phyloP scores from a whole-genome alignment of 1,140 invertebrate genomes.

The Zaprionus vittiger region DNA sequence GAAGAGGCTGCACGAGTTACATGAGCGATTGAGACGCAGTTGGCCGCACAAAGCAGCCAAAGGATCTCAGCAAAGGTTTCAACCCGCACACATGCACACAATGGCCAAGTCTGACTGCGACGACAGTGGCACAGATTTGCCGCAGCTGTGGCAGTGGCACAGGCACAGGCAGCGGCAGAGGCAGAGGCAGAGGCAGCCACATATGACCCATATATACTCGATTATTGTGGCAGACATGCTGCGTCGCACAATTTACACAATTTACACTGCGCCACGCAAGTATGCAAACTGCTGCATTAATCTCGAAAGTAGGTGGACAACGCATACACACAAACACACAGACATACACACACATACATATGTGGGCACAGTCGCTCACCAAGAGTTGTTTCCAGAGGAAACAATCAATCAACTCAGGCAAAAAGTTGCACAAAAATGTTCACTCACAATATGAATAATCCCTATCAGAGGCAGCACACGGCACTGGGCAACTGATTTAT shows the following conservation, averaged over 20 bases:
- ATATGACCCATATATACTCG: slow-evolving; percentile 30
- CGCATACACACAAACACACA: neutral
- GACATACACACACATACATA: neutral
- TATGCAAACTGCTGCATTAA: slow-evolving; percentile 9
- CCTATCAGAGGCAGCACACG: neutral
- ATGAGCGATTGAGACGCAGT: slow-evolving; percentile 40
- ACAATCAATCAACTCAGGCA: slow-evolving; percentile 6
- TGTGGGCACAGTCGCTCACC: neutral
- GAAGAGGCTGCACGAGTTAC: neutral
- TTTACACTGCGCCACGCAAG: slow-evolving; percentile 17
- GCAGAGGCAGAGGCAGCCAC: neutral
- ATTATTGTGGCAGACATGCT: slow-evolving; percentile 12
- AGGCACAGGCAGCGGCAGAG: neutral
- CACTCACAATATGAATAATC: slow-evolving; percentile 3
- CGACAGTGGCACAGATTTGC: slow-evolving; percentile 60
- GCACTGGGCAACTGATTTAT: neutral
- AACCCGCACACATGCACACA: slow-evolving; percentile 8
- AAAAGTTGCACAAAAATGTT: neutral
- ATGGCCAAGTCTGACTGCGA: slow-evolving; percentile 14
- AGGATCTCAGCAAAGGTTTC: slow-evolving; percentile 28
- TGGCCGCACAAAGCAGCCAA: slow-evolving; percentile 1
- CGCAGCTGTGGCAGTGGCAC: neutral
- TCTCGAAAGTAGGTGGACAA: slow-evolving; percentile 3
- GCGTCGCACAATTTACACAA: slow-evolving; percentile 10
- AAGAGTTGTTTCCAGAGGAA: neutral